phyloP scores from a whole-genome alignment of 2,113 vertebrate genomes.

The Trematomus loennbergii region DNA sequence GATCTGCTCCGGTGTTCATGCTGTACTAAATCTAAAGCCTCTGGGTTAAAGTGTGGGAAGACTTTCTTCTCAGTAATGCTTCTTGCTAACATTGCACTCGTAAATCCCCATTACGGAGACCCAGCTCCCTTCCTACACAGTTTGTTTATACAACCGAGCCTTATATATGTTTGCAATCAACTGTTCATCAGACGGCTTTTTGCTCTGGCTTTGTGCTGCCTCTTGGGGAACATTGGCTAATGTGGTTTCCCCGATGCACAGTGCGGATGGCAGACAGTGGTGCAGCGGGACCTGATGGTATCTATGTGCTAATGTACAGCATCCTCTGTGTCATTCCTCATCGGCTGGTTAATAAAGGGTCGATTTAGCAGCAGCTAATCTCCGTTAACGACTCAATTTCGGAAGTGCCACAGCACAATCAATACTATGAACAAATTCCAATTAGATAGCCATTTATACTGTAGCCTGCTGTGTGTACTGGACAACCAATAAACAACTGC shows the following conservation, averaged over 20 bases:
- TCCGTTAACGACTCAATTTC: constrained; percentile 75
- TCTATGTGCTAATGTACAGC: constrained; percentile 26
- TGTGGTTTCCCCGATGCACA: constrained; percentile 16
- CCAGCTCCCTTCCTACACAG: constrained; percentile 36
- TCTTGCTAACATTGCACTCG: constrained; percentile 27
- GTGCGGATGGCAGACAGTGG: background rate
- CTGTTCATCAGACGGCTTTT: constrained; percentile 49
- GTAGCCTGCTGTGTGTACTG: constrained; percentile 21
- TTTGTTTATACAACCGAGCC: constrained; percentile 49
- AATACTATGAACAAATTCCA: constrained; percentile 71
- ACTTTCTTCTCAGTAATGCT: constrained; percentile 55
- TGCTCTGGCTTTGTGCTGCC: background rate
- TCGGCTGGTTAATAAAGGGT: constrained; percentile 74
- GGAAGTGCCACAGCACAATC: constrained; percentile 58
- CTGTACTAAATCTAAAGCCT: constrained; percentile 57
- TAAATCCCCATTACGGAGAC: constrained; percentile 69
- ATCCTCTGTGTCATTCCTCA: constrained; percentile 51
- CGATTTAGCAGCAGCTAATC: constrained; percentile 73
- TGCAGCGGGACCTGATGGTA: constrained; percentile 12
- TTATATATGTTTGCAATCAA: constrained; percentile 68
- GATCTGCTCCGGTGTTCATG: constrained; percentile 14
- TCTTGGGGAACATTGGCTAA: constrained; percentile 40
- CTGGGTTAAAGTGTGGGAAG: constrained; percentile 57
- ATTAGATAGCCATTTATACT: constrained; percentile 63
- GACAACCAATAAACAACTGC: constrained; percentile 1